Conservation (phyloP, 2,113 vertebrate genomes). For the Felis chaus region DNA sequence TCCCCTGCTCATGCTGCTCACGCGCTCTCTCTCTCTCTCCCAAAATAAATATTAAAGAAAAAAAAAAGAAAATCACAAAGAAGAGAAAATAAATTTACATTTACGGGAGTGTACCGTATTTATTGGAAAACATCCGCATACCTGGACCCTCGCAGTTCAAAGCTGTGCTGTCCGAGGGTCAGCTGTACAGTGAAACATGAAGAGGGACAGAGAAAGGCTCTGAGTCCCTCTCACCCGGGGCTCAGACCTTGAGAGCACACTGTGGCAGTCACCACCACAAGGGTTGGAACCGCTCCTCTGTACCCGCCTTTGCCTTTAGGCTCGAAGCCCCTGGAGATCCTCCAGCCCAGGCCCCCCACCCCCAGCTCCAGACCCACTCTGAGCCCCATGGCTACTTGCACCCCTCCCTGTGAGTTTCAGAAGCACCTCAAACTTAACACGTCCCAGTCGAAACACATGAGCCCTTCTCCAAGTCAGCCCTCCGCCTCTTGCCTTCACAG, state of each 20-base stretch:
- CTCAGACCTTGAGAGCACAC: not conserved
- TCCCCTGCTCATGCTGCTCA: no score
- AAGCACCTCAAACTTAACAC: not conserved
- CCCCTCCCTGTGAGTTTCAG: not conserved
- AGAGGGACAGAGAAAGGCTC: not conserved
- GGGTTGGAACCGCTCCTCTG: not conserved
- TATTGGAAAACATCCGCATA: not conserved
- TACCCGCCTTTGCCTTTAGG: not conserved
- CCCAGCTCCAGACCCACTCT: not conserved
- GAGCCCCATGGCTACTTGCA: not conserved
- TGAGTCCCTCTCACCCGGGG: not conserved
- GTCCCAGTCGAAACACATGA: not conserved
- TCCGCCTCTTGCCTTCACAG: not conserved
- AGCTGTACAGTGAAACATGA: rapidly evolving
- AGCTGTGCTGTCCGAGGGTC: not conserved
- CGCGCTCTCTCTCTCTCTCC: no score
- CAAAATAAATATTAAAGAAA: no score
- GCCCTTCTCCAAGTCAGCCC: not conserved
- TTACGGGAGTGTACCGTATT: not conserved
- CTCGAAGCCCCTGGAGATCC: not conserved
- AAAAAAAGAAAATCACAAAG: no score
- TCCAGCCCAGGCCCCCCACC: no score
- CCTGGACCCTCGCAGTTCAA: not conserved
- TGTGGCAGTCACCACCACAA: rapidly evolving
- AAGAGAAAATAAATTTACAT: not conserved